phyloP scores from a whole-genome alignment of 2,888 invertebrate species.

The Apamea monoglypha region DNA sequence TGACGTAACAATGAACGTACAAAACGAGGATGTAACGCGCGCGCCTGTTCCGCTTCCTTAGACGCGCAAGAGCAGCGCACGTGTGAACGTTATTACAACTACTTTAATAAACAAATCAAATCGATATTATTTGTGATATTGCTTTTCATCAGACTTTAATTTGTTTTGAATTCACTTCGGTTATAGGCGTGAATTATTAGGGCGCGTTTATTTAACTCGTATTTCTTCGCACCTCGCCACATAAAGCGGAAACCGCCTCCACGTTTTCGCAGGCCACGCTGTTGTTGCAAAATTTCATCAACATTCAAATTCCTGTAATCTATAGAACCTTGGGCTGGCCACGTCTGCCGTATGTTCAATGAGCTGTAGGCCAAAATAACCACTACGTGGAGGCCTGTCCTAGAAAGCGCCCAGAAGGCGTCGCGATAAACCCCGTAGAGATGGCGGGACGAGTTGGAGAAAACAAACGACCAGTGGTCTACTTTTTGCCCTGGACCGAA shows the following conservation, averaged over 20 bases:
- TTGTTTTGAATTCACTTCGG: conserved; percentile 55
- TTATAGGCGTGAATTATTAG: conserved; percentile 41
- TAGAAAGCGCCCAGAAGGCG: no score
- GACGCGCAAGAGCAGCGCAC: conserved; percentile 71
- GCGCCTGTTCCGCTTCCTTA: conserved; percentile 81
- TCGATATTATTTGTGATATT: conserved; percentile 41
- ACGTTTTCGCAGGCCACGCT: not conserved
- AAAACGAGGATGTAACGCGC: conserved; percentile 51
- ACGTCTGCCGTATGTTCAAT: no score
- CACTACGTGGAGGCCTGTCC: no score
- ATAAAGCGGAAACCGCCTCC: no score
- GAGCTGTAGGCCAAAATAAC: no score
- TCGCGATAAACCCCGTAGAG: no score
- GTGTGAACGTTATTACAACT: conserved; percentile 66
- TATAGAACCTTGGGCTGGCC: no score
- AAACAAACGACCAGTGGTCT: no score
- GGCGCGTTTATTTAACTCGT: conserved; percentile 9
- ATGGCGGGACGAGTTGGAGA: no score
- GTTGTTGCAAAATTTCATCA: not conserved
- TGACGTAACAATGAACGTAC: conserved; percentile 51
- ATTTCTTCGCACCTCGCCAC: not conserved
- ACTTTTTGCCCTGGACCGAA: no score
- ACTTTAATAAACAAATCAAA: conserved; percentile 37
- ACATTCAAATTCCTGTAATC: not conserved
- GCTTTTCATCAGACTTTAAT: conserved; percentile 59